phyloP scores from a whole-genome alignment of 2,113 vertebrate species.

The Engraulis encrasicolus region DNA sequence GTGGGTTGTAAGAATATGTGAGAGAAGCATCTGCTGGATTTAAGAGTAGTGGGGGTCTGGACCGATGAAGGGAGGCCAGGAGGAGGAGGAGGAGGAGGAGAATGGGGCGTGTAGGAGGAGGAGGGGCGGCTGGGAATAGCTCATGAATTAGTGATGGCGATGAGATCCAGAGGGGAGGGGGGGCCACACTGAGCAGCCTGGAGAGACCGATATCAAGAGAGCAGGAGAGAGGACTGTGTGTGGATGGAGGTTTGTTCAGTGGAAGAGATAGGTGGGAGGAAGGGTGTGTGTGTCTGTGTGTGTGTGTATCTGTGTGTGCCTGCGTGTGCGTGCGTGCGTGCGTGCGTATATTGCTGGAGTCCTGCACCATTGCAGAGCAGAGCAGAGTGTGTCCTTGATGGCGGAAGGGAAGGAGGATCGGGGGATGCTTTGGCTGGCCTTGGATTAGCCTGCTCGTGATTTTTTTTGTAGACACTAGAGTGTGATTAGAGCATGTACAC shows the following conservation, averaged over 20 bases:
- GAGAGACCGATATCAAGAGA: constrained; percentile 56
- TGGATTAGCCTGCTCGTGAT: too few species aligned
- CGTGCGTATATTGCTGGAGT: too few species aligned
- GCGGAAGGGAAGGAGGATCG: not conserved
- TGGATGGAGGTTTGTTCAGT: too few species aligned
- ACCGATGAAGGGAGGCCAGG: not conserved
- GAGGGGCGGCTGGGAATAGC: constrained; percentile 25
- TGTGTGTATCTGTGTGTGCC: too few species aligned
- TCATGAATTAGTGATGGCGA: constrained; percentile 53
- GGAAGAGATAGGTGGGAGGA: not conserved
- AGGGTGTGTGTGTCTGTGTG: too few species aligned
- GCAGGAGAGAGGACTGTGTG: constrained; percentile 33
- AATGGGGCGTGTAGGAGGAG: not conserved
- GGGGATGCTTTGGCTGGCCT: too few species aligned
- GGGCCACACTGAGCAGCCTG: not conserved
- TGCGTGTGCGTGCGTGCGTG: too few species aligned
- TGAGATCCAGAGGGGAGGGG: not conserved
- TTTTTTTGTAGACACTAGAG: too few species aligned
- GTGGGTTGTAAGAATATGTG: not conserved
- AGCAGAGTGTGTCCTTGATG: constrained; percentile 4
- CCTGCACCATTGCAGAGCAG: too few species aligned
- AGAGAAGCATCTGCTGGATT: too few species aligned
- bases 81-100: not conserved
- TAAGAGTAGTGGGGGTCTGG: not conserved
- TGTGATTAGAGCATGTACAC: too few species aligned